Evolutionary conservation across 2,113 vertebrate species (phyloP).

Genomic region (Columba janthina): DNA sequence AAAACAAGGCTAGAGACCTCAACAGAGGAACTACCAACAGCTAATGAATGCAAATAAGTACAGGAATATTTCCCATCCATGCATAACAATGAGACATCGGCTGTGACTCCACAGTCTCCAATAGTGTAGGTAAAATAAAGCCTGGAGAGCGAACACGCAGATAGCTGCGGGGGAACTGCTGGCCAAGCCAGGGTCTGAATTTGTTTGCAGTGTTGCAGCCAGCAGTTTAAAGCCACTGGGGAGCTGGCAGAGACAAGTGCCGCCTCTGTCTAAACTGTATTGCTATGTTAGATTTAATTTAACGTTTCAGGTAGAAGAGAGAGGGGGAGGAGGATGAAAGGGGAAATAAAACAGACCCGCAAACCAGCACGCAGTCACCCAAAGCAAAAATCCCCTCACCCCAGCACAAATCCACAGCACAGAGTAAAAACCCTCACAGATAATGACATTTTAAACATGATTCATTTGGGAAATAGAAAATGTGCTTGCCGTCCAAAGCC

Average conservation of each 20-base stretch:
- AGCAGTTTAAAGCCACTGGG: constrained; percentile 1
- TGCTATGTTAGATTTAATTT: neutral
- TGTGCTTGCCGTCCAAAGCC: neutral
- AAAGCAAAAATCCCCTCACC: neutral
- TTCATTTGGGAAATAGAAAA: neutral
- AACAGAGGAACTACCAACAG: constrained; percentile 74
- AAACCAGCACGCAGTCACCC: neutral
- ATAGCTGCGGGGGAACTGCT: neutral
- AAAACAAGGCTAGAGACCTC: constrained; percentile 78
- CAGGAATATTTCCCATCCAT: constrained; percentile 73
- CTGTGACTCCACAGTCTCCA: constrained; percentile 55
- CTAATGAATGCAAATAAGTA: constrained; percentile 78
- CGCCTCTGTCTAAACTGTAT: neutral
- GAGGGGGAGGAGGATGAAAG: constrained; percentile 13
- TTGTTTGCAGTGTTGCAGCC: constrained; percentile 41
- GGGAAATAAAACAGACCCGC: constrained; percentile 6
- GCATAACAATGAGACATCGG: constrained; percentile 70
- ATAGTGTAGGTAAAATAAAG: constrained; percentile 58
- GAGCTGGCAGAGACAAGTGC: neutral
- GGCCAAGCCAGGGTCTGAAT: constrained; percentile 18
- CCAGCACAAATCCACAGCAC: neutral
- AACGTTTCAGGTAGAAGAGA: neutral
- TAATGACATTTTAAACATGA: neutral
- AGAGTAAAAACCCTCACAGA: neutral
- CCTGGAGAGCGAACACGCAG: neutral